These are phyloP conservation scores for Spongia lamella DNA, from an alignment of 37 sponge, comb jelly and placozoan species.

Conservation along the genomic window DNA sequence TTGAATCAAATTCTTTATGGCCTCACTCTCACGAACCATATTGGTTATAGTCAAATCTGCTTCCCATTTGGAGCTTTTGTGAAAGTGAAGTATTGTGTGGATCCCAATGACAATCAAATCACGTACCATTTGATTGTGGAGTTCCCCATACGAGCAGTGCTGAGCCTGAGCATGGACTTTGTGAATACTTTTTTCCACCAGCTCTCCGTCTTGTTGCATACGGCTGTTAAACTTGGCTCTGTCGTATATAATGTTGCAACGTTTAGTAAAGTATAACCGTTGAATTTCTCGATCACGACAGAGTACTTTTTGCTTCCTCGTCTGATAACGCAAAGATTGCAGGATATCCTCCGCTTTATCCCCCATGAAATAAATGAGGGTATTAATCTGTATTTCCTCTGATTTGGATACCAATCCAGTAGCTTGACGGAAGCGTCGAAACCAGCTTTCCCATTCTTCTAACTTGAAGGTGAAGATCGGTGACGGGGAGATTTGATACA, in stretches of 20 bases:
- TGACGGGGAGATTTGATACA: too few species aligned
- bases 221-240: constrained; percentile 3
- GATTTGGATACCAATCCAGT: constrained; percentile 3
- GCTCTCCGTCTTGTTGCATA: constrained; percentile 8
- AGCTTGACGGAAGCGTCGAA: background rate
- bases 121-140: constrained; percentile 2
- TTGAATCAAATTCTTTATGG: constrained; percentile 1
- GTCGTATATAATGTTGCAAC: constrained; percentile 6
- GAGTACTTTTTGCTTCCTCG: background rate
- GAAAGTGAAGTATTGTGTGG: background rate
- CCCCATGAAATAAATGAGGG: background rate
- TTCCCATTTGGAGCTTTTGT: constrained; percentile 1
- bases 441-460: background rate
- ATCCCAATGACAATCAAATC: constrained; percentile 8
- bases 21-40: background rate
- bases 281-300: background rate
- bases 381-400: constrained; percentile 3
- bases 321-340: background rate
- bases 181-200: background rate
- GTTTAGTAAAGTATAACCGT: background rate
- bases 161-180: background rate
- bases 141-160: constrained; percentile 2
- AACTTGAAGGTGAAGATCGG: too few species aligned
- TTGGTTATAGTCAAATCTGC: background rate
- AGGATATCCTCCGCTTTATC: constrained; percentile 3